These are phyloP conservation scores for Slavum lentiscoides DNA, from an alignment of 2,888 invertebrate species.

Conservation along the genomic window DNA sequence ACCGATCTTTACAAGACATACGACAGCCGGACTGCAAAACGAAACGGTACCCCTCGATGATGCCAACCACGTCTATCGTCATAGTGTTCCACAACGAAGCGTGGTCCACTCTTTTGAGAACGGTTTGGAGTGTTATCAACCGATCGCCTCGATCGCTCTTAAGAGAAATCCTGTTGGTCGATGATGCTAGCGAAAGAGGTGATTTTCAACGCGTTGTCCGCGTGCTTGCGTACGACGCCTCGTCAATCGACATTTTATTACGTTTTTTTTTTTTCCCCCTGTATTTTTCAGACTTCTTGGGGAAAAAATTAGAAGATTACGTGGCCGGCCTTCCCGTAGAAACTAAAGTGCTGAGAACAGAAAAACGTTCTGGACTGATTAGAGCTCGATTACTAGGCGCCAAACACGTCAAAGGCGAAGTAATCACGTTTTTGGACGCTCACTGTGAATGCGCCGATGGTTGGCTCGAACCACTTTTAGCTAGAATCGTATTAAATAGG, in stretches of 20 bases:
- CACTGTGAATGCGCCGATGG: constrained; percentile 98
- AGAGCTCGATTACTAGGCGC: constrained; percentile 93
- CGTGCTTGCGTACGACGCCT: no score
- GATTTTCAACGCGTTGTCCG: constrained; percentile 34
- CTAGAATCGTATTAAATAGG: constrained; percentile 87
- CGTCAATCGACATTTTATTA: no score
- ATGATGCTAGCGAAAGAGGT: constrained; percentile 96
- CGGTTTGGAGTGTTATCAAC: constrained; percentile 96
- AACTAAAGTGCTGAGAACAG: constrained; percentile 85
- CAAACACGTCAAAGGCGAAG: constrained; percentile 86
- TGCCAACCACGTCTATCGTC: constrained; percentile 94
- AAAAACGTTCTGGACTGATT: constrained; percentile 92
- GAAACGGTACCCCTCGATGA: constrained; percentile 74
- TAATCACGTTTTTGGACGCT: constrained; percentile 95
- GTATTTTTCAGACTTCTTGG: constrained; percentile 75
- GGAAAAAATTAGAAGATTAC: constrained; percentile 85
- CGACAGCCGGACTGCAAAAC: constrained; percentile 84
- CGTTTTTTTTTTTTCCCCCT: no score
- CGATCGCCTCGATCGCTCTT: constrained; percentile 85
- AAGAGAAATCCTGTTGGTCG: constrained; percentile 94
- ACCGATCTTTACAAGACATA: constrained; percentile 92
- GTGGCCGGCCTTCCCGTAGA: constrained; percentile 82
- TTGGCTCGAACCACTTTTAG: constrained; percentile 95
- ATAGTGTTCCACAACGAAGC: constrained; percentile 99
- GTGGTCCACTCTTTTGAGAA: constrained; percentile 93